phyloP scores from a whole-genome alignment of 2,797 vertebrate species.

The Cirrhinus molitorella region DNA sequence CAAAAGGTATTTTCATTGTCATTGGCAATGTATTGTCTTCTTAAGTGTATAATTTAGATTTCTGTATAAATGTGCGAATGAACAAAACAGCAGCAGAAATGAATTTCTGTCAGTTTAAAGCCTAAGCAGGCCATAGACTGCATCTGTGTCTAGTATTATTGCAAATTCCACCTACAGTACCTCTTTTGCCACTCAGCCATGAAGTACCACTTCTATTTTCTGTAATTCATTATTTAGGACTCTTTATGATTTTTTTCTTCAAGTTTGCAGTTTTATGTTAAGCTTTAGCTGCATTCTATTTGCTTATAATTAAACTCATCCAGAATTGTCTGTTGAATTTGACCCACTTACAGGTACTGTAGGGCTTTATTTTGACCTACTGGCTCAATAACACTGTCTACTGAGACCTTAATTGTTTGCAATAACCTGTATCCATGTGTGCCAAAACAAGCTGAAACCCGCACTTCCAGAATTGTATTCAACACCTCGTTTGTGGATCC shows the following conservation, averaged over 20 bases:
- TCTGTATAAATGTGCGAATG: background rate
- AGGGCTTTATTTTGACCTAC: background rate
- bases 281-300: background rate
- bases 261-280: background rate
- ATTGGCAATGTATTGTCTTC: background rate
- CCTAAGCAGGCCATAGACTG: background rate
- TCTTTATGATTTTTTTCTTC: background rate
- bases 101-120: background rate
- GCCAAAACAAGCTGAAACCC: background rate
- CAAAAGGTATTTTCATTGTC: too few relatives aligned
- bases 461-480: background rate
- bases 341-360: background rate
- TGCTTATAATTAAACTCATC: conserved; percentile 7
- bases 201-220: background rate
- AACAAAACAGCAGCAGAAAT: background rate
- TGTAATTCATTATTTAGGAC: background rate
- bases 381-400: background rate
- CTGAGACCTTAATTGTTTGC: conserved; percentile 19
- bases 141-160: background rate
- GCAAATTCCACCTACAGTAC: background rate
- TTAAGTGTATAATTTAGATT: background rate
- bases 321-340: conserved; percentile 6
- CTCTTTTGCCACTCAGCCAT: background rate
- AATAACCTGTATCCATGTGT: background rate
- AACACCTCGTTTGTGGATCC: background rate